Percentiles rank a stretch among this genome's conserved stretches.
Evolutionary conservation across 2,888 invertebrate species (phyloP).

Genomic region (Camponotus fellah): DNA sequence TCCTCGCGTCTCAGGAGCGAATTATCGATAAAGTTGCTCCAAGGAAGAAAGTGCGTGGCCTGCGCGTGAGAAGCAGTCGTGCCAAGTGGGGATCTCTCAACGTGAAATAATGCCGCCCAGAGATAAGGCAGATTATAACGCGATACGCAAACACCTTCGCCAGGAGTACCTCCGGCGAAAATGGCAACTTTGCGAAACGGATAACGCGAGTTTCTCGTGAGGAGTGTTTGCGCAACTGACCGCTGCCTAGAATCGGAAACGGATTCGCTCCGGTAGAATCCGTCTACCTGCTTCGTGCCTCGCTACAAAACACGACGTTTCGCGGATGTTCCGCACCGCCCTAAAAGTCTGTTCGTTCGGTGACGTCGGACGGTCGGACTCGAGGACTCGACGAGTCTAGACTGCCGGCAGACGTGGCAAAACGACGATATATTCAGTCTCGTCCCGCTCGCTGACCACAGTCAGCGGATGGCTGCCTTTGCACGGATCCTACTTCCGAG

Average conservation of each 20-base stretch:
- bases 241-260: conserved; percentile 48
- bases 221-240: conserved; percentile 57
- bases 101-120: neutral
- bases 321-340: conserved; percentile 75
- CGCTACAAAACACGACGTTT: conserved; percentile 68
- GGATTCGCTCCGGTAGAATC: conserved; percentile 47
- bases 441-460: conserved; percentile 56
- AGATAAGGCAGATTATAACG: neutral
- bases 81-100: neutral
- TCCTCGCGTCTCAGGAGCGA: conserved; percentile 18
- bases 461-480: conserved; percentile 63
- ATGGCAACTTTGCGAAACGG: conserved; percentile 43
- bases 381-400: conserved; percentile 79
- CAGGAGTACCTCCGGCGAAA: neutral
- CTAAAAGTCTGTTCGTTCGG: conserved; percentile 78
- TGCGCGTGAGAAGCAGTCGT: neutral
- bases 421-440: conserved; percentile 78
- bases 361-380: conserved; percentile 77
- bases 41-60: neutral
- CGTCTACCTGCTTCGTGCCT: conserved; percentile 60
- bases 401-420: conserved; percentile 83
- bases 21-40: conserved; percentile 29
- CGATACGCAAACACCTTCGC: neutral
- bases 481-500: conserved; percentile 60
- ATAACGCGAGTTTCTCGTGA: neutral